Evolutionary conservation across 2,888 invertebrate species (phyloP), one percentile per base, ranked within the genome.

Genomic region (Lithophane semibrunnea): DNA sequence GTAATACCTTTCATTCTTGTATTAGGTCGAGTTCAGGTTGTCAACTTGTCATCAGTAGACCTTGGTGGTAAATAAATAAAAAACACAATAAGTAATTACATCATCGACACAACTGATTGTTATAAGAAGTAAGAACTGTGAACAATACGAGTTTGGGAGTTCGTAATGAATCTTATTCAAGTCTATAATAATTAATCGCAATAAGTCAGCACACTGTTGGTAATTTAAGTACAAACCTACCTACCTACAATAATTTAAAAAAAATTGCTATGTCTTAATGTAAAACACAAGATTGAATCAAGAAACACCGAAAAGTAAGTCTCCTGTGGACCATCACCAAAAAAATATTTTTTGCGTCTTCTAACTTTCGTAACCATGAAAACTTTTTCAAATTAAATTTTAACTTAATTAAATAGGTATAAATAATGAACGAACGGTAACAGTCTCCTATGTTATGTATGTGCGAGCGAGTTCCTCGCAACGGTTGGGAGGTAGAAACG

Each of bases 1-100:
- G 71, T 93, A 94, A 81, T 95, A 95, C 95, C 95, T 95, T 95
- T 95, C 94, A 94, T 95, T 92, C 92, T 93, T 91, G 90, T 86
- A 88, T 85, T 83, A 86, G 84, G 88, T 86, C 81, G 91, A 80
- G 83, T 87, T 91, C 91, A 90, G 88, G 91, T 91, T 88, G 90
- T 79, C 87, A 88, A 88, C 88, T 91, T 88, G 90, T 77, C 87
- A 88, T 88, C 88, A 72, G 88, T 68, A 75, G 90, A 90, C 90
- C 90, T 90, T 89, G 87, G 79, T 85, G 83, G 85, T 86, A 88
- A 91, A 91, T 86, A 90, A 90, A 91, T 81, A 88, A 89, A 86
- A 81, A 87, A 82, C 81, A 88, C 83, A 86, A 88, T 89, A 29
- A 29, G 29, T 29, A 85, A 89, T 89, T 90, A 89, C 86, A 88